phyloP scores from a whole-genome alignment of 2,113 vertebrate species.

The Tragulus kanchil region DNA sequence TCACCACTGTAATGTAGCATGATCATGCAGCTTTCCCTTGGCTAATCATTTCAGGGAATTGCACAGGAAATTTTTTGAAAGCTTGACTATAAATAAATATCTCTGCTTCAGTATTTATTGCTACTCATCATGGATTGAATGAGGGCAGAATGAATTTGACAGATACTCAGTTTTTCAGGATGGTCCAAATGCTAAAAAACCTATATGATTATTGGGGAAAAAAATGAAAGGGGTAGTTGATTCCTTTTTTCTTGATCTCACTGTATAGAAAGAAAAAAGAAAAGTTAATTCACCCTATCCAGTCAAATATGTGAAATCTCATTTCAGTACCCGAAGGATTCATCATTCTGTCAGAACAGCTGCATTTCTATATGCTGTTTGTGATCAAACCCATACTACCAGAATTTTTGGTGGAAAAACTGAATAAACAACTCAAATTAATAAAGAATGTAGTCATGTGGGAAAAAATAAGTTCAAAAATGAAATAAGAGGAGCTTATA shows the following conservation, averaged over 20 bases:
- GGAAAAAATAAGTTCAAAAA: neutral
- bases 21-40: neutral
- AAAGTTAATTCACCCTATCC: neutral
- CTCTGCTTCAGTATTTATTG: conserved; percentile 11
- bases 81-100: neutral
- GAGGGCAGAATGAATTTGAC: neutral
- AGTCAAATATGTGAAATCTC: neutral
- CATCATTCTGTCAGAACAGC: neutral
- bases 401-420: neutral
- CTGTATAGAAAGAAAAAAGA: conserved; percentile 23
- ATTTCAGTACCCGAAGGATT: conserved; percentile 30
- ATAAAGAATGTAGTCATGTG: neutral
- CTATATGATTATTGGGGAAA: neutral
- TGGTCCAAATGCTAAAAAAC: neutral
- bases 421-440: neutral
- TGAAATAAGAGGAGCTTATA: neutral
- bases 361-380: conserved; percentile 15
- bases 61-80: neutral
- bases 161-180: neutral
- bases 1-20: neutral
- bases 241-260: neutral
- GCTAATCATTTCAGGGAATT: neutral
- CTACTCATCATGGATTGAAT: neutral
- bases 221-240: neutral
- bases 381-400: neutral